Conservation (phyloP, 2,888 invertebrate species). For the Tanytarsus gracilentus region DNA sequence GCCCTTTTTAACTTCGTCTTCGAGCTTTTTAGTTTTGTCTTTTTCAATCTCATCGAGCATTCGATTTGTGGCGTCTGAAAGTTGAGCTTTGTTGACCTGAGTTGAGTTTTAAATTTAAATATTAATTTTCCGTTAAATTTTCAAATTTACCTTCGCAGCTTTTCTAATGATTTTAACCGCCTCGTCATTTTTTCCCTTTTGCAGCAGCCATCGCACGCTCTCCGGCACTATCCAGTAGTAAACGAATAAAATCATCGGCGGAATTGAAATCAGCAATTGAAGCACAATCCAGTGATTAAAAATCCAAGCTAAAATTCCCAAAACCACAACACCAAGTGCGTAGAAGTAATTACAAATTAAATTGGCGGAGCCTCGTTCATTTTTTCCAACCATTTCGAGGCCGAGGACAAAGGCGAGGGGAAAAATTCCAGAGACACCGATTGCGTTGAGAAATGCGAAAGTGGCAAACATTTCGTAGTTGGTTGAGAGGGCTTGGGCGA, state of each 20-base stretch:
- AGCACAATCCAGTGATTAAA: conserved; percentile 45
- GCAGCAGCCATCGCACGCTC: conserved; percentile 56
- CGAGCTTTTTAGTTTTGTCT: too few relatives aligned
- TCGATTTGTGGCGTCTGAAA: conserved; percentile 44
- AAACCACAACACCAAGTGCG: conserved; percentile 46
- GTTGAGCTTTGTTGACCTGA: conserved; percentile 45
- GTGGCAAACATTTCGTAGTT: conserved; percentile 41
- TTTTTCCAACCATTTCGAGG: conserved; percentile 48
- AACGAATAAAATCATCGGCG: conserved; percentile 44
- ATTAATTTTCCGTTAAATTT: conserved; percentile 49
- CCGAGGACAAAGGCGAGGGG: conserved; percentile 45
- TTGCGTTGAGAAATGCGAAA: conserved; percentile 42
- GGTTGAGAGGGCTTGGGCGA: conserved; percentile 40
- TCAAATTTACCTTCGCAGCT: conserved; percentile 49
- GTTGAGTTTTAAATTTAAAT: conserved; percentile 48
- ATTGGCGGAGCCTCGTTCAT: conserved; percentile 46
- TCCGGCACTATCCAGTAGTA: conserved; percentile 52
- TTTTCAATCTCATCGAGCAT: conserved; percentile 38
- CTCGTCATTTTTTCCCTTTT: conserved; percentile 46
- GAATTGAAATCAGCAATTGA: conserved; percentile 45
- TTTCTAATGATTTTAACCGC: conserved; percentile 49
- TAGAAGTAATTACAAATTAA: conserved; percentile 47
- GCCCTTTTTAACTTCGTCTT: not conserved
- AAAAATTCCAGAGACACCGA: conserved; percentile 44
- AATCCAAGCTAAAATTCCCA: conserved; percentile 46